Evolutionary conservation across 2,113 vertebrate species (phyloP), one percentile per base, ranked within the genome.

Genomic region (Megaleporinus macrocephalus): DNA sequence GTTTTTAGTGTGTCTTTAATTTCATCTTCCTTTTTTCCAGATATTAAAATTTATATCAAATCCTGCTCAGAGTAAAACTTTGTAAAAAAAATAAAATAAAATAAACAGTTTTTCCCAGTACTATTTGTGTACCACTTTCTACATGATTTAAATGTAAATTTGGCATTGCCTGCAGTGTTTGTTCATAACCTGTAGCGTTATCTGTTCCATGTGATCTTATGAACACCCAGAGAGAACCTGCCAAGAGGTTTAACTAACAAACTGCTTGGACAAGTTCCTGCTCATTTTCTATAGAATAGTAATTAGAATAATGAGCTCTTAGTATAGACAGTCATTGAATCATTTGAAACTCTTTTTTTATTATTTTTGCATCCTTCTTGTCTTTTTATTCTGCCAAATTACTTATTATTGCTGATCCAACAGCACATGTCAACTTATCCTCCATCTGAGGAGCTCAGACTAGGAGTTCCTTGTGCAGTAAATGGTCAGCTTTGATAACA

Each of bases 401-500:
- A 71, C 15, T 63, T 59, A 22, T 49, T 72, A 30, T 63, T 80
- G 57, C 27, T 0, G 26, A 22, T 73, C 44, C 65, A 44, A 73
- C 70, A 80, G 57, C 79, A 36, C 22, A 24, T 33, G 47, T 72
- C 78, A 80, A 14, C 68, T 49, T 22, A 0, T 62, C 68, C 55
- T 49, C 69, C 14, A 4, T 20, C 18, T 49, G 66, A 79, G 20
- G 51, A 33, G 53, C 12, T 14, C 12, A 79, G 51, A 71, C 68
- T 62, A 53, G 41, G 44, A 62, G 78, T 44, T 59, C 30, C 4
- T 75, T 57, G 66, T 76, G 53, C 59, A 47, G 69, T 72, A 73
- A 84, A 82, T 57, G 72, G 65, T 81, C 79, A 55, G 49, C 44
- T 80, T 79, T 75, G 30, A 83, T 65, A 78, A 30, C 78, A 59